phyloP scores from a whole-genome alignment of 1,140 invertebrate genomes.

The Caenorhabditis latens region DNA sequence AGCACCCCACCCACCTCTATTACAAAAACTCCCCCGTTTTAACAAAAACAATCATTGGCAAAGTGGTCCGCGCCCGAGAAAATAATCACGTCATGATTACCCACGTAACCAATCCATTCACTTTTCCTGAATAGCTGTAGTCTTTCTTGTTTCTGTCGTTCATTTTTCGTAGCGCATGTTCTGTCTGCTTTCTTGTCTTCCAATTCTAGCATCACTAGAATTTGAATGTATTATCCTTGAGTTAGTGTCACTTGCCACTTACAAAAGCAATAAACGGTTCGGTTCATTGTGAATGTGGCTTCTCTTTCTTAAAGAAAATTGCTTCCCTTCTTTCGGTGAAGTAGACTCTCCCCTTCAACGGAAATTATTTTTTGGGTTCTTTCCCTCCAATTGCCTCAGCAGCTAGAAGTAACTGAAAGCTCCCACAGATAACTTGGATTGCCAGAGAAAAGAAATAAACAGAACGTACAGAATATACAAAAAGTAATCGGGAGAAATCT shows the following conservation, averaged over 20 bases:
- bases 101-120: neutral
- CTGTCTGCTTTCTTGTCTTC: no score
- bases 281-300: slow-evolving; percentile 17
- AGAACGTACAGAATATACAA: neutral
- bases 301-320: slow-evolving; percentile 18
- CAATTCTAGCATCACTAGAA: neutral
- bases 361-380: slow-evolving; percentile 43
- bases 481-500: neutral
- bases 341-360: neutral
- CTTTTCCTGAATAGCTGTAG: neutral
- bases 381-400: neutral
- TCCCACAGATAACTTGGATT: neutral
- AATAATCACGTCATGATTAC: neutral
- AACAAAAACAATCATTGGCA: neutral
- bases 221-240: neutral
- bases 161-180: no score
- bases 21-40: no score
- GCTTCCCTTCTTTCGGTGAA: neutral
- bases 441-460: neutral
- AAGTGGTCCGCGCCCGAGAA: neutral
- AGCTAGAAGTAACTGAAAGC: neutral
- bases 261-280: slow-evolving; percentile 44
- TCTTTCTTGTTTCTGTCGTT: neutral
- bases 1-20: no score
- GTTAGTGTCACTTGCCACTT: slow-evolving; percentile 22